Conservation (phyloP, 2,888 invertebrate genomes). For the Synergus umbraculus region DNA sequence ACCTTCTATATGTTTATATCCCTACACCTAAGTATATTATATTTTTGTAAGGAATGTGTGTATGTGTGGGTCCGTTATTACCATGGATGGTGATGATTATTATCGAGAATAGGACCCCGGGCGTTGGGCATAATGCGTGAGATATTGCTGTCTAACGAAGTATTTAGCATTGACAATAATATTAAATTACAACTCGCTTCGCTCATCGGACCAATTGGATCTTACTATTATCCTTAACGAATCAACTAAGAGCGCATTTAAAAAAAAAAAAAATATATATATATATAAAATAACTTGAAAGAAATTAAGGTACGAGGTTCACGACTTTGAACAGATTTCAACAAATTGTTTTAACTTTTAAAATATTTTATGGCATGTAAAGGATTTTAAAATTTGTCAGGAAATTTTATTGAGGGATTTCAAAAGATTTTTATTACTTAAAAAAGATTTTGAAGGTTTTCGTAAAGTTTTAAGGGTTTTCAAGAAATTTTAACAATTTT, state of each 20-base stretch:
- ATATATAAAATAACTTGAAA: neutral
- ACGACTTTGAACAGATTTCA: too few species aligned
- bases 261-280: too few species aligned
- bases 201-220: neutral
- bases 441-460: too few species aligned
- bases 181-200: constrained; percentile 56
- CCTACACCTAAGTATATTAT: neutral
- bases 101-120: constrained; percentile 48
- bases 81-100: constrained; percentile 52
- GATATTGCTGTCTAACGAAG: constrained; percentile 63
- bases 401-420: too few species aligned
- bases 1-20: constrained; percentile 6
- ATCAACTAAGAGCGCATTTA: neutral
- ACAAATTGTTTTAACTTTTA: too few species aligned
- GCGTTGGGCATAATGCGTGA: constrained; percentile 54
- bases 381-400: too few species aligned
- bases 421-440: too few species aligned
- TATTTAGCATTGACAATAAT: constrained; percentile 63
- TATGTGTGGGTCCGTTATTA: constrained; percentile 49
- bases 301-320: neutral
- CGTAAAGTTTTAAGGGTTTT: too few species aligned
- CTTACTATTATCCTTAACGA: neutral
- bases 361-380: too few species aligned
- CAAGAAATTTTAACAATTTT: too few species aligned
- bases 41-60: neutral